Evolutionary conservation across 2,113 vertebrate species (phyloP).

Genomic region (Sciurus niger): DNA sequence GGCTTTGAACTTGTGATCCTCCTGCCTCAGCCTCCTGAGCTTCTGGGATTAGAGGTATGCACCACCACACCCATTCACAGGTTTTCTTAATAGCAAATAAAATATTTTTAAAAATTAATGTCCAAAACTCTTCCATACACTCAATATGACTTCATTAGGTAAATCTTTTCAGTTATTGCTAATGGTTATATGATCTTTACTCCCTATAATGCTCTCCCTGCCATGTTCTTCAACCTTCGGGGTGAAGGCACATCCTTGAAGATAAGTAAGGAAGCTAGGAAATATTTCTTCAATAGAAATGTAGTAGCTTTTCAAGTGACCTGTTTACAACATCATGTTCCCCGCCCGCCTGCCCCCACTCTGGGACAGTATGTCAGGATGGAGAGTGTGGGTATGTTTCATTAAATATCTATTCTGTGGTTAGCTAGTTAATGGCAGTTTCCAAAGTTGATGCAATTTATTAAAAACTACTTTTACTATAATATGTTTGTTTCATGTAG

Average conservation of each 20-base stretch:
- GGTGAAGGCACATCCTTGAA: neutral
- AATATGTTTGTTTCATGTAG: neutral
- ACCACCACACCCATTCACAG: neutral
- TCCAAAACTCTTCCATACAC: neutral
- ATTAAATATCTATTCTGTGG: neutral
- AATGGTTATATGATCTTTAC: neutral
- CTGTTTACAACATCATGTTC: neutral
- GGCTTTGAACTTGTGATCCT: too few relatives aligned
- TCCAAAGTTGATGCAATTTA: conserved; percentile 20
- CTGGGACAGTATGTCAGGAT: neutral
- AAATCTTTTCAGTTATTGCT: neutral
- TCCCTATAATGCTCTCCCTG: neutral
- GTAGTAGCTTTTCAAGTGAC: neutral
- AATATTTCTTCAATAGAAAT: neutral
- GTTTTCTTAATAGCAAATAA: neutral
- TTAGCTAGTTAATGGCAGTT: neutral
- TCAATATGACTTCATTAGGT: neutral
- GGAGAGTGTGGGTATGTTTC: neutral
- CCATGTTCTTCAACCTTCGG: neutral
- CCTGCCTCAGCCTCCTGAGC: too few relatives aligned
- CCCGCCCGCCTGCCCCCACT: neutral
- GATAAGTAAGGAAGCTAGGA: neutral
- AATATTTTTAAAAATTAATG: conserved; percentile 1
- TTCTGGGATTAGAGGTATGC: too few relatives aligned
- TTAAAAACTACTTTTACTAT: conserved; percentile 26